Evolutionary conservation across 2,113 vertebrate genomes (phyloP).

Genomic region (Morphnarchus princeps): DNA sequence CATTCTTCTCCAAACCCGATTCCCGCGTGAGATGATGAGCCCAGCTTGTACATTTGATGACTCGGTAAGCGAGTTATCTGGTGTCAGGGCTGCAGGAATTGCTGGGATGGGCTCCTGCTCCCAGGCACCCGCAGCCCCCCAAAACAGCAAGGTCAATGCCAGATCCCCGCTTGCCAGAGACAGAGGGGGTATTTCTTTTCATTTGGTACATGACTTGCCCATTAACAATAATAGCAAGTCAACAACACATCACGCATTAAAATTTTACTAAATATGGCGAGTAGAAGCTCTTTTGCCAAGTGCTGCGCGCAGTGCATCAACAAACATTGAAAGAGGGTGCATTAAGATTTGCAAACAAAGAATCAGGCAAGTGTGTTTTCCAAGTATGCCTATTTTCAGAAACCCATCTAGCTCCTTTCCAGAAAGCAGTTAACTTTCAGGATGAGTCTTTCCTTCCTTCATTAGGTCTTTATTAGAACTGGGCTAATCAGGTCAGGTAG

Average conservation of each 20-base stretch:
- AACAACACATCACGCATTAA: accelerated
- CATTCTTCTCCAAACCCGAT: not conserved
- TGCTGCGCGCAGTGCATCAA: not conserved
- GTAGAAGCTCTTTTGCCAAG: not conserved
- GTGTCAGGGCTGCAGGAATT: not conserved
- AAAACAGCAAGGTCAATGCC: not conserved
- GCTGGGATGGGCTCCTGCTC: not conserved
- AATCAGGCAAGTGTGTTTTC: not conserved
- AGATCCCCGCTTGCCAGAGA: not conserved
- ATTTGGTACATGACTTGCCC: not conserved
- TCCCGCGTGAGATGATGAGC: not conserved
- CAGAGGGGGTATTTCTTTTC: not conserved
- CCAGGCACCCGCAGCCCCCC: not conserved
- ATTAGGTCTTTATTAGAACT: not conserved
- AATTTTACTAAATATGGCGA: not conserved
- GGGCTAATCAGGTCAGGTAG: not conserved
- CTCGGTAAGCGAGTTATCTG: accelerated
- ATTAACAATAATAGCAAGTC: not conserved
- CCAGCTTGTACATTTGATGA: too few species aligned
- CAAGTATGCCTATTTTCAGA: not conserved
- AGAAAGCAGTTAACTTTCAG: not conserved
- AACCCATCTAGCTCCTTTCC: not conserved
- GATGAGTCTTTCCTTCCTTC: not conserved
- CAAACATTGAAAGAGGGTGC: accelerated
- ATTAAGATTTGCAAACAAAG: not conserved